phyloP scores from a whole-genome alignment of 2,797 vertebrate genomes.

The Enteromius argenteus region DNA sequence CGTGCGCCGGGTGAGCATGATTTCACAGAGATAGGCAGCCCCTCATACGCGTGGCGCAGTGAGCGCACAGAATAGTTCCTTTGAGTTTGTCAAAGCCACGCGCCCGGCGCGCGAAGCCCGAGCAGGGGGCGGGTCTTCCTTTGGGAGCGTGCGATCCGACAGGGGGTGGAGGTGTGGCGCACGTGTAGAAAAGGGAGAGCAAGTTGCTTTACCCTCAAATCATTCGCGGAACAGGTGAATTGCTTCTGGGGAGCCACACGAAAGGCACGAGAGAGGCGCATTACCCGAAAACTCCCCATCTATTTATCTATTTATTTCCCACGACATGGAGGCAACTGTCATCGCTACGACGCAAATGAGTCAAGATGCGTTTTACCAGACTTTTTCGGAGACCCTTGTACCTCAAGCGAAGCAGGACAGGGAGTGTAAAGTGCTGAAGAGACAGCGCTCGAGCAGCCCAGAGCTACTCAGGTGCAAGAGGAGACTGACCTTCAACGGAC shows the following conservation, averaged over 20 bases:
- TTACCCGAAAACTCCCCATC: background rate
- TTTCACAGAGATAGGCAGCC: conserved; percentile 1
- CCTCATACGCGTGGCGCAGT: conserved; percentile 53
- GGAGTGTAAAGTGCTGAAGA: conserved; percentile 56
- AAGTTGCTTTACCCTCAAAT: conserved; percentile 58
- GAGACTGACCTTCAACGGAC: conserved; percentile 69
- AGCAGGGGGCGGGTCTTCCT: conserved; percentile 61
- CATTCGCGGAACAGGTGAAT: conserved; percentile 57
- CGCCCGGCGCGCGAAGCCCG: conserved; percentile 72
- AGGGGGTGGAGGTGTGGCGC: conserved; percentile 56
- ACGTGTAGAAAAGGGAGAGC: conserved; percentile 71
- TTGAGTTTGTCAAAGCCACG: conserved; percentile 71
- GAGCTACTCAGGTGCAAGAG: conserved; percentile 82
- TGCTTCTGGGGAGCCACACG: conserved; percentile 62
- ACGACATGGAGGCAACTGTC: conserved; percentile 57
- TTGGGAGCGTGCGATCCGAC: conserved; percentile 57
- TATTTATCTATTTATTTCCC: conserved; percentile 35
- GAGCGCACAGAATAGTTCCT: conserved; percentile 55
- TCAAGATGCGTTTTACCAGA: conserved; percentile 51
- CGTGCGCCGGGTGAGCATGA: conserved; percentile 29
- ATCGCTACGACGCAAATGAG: conserved; percentile 47
- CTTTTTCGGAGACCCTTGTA: conserved; percentile 39
- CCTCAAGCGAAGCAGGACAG: conserved; percentile 31
- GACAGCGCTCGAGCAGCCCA: conserved; percentile 72
- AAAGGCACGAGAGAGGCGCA: conserved; percentile 66